Conservation (phyloP, 2,888 invertebrate species). For the Hydriomena furcata region DNA sequence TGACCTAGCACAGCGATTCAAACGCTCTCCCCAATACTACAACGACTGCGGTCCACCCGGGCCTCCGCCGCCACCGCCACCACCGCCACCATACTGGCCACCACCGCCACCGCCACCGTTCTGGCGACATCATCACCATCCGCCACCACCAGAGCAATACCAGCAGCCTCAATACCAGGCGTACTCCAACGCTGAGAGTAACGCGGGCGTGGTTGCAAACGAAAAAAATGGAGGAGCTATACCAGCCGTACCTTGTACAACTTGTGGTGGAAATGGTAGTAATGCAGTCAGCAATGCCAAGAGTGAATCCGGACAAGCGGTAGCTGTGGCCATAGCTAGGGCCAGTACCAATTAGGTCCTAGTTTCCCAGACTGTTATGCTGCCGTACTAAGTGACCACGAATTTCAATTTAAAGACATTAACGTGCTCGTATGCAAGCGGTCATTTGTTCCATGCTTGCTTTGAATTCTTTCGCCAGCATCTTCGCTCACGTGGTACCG, state of each 20-base stretch:
- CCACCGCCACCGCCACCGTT: conserved; percentile 33
- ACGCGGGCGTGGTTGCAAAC: background rate
- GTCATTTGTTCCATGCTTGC: no score
- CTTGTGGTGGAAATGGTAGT: conserved; percentile 30
- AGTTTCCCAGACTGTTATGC: background rate
- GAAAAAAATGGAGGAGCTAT: background rate
- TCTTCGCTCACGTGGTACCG: no score
- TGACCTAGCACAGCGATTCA: conserved; percentile 47
- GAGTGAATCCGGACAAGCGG: conserved; percentile 48
- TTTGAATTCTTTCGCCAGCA: no score
- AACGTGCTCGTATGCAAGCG: no score
- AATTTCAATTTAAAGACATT: no score
- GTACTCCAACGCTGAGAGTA: conserved; percentile 20
- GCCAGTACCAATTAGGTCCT: conserved; percentile 13
- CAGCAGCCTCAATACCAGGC: conserved; percentile 27
- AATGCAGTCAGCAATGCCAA: conserved; percentile 51
- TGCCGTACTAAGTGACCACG: no score
- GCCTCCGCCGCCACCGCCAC: conserved; percentile 44
- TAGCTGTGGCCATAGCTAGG: conserved; percentile 46
- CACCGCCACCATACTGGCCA: conserved; percentile 41
- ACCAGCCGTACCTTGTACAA: conserved; percentile 21
- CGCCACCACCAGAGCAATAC: conserved; percentile 35
- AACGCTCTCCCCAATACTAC: conserved; percentile 55
- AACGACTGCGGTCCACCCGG: conserved; percentile 40
- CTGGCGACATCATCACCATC: conserved; percentile 34